These are phyloP conservation scores for Actias luna DNA, from an alignment of 2,888 invertebrate genomes.

Conservation along the genomic window DNA sequence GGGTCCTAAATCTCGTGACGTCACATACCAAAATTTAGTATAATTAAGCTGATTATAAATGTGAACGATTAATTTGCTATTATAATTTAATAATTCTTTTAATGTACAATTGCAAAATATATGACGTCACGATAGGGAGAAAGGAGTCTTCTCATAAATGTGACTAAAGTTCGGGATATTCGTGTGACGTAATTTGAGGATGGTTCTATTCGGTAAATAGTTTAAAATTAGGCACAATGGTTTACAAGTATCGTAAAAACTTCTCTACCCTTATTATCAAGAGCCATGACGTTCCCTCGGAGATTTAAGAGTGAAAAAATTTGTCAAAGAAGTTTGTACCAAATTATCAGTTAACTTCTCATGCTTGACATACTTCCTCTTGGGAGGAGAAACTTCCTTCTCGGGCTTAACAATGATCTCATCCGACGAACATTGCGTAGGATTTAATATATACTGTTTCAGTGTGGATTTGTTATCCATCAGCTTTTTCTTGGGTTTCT, in stretches of 20 bases:
- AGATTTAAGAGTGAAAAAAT: slow-evolving; percentile 50
- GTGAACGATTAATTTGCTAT: no score
- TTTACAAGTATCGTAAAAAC: neutral
- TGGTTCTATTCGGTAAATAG: no score
- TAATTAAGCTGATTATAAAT: no score
- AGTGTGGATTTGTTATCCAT: slow-evolving; percentile 24
- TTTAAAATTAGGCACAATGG: no score
- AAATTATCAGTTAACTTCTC: slow-evolving; percentile 52
- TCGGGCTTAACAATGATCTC: slow-evolving; percentile 45
- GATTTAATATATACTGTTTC: slow-evolving; percentile 61
- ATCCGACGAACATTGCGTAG: slow-evolving; percentile 27
- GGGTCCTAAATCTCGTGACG: no score
- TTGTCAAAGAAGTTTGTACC: slow-evolving; percentile 60
- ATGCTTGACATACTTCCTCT: slow-evolving; percentile 42
- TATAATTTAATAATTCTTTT: no score
- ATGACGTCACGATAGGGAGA: no score
- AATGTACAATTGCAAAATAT: no score
- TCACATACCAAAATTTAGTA: no score
- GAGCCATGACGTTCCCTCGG: slow-evolving; percentile 10
- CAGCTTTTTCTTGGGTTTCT: slow-evolving; percentile 24
- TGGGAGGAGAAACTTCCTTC: slow-evolving; percentile 40
- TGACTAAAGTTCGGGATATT: no score
- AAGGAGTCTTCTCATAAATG: no score
- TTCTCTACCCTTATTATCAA: neutral
- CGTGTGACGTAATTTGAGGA: no score